A percentile compares a stretch with the other conserved stretches of the same genome.
Conservation (phyloP, 2,888 invertebrate genomes). For the Rapana venosa region DNA sequence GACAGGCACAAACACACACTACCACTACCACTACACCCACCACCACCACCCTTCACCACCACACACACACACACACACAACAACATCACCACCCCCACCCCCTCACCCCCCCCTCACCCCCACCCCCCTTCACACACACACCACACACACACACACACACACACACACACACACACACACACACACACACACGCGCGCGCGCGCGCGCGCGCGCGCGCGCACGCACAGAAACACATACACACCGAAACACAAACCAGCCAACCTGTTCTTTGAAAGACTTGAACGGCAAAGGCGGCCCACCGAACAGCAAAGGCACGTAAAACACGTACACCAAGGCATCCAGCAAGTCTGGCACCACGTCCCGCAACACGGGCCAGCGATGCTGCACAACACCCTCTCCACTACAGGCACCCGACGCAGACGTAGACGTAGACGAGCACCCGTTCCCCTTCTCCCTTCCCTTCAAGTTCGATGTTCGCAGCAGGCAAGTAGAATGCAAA, state of each 20-base stretch:
- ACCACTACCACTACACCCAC: neutral
- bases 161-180: neutral
- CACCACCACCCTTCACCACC: neutral
- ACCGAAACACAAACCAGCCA: slow-evolving; percentile 54
- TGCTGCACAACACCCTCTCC: no score
- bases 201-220: neutral
- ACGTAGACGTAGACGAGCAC: no score
- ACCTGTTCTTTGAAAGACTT: slow-evolving; percentile 83
- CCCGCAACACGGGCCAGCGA: slow-evolving; percentile 20
- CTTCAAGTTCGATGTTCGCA: no score
- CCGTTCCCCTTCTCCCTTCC: no score
- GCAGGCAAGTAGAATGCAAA: no score
- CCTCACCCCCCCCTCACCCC: neutral
- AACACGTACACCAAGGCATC: slow-evolving; percentile 86
- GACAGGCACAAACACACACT: neutral
- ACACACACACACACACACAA: neutral
- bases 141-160: neutral
- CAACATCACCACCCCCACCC: neutral
- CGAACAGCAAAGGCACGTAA: slow-evolving; percentile 89
- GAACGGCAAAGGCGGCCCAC: slow-evolving; percentile 91
- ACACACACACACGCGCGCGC: neutral
- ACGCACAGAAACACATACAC: neutral
- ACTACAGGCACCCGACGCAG: no score
- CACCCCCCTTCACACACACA: neutral
- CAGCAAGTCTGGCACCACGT: slow-evolving; percentile 59